phyloP scores from a whole-genome alignment of 2,888 invertebrate species.

The Callinectes sapidus region DNA sequence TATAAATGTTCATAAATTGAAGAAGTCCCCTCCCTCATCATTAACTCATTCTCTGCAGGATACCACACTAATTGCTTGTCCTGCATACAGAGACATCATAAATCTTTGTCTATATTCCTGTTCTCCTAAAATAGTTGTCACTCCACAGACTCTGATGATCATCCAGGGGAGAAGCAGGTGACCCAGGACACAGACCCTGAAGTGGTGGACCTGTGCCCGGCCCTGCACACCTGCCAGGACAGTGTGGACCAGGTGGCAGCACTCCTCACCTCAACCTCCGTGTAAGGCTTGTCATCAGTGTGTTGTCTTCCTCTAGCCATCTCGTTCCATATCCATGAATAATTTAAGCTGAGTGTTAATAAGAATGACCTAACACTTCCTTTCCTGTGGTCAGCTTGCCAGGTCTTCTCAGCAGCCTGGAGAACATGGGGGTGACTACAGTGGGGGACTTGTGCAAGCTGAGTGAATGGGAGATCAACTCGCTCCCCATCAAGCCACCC shows the following conservation, averaged over 20 bases:
- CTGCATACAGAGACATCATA: not conserved
- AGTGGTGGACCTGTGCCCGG: conserved; percentile 42
- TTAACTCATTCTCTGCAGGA: no score
- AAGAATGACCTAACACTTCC: not conserved
- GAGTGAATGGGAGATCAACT: conserved; percentile 53
- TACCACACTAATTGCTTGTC: not conserved
- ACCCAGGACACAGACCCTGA: conserved; percentile 45
- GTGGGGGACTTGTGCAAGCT: conserved; percentile 58
- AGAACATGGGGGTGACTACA: conserved; percentile 45
- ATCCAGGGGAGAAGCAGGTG: not conserved
- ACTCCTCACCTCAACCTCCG: conserved; percentile 54
- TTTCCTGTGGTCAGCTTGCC: conserved; percentile 32
- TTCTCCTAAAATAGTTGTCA: not conserved
- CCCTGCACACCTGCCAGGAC: conserved; percentile 54
- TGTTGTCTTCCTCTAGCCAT: not conserved
- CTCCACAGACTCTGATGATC: not conserved
- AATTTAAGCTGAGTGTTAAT: not conserved
- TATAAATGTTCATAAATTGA: not conserved
- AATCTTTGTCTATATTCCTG: not conserved
- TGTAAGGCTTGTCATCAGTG: conserved; percentile 50
- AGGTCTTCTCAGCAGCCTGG: conserved; percentile 42
- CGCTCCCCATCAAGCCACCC: conserved; percentile 55
- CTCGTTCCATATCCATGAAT: not conserved
- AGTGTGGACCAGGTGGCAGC: conserved; percentile 48
- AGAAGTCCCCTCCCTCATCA: not conserved